Percentiles rank a stretch among this genome's conserved stretches.
Evolutionary conservation across 2,113 vertebrate species (phyloP).

Genomic region (Indicator indicator): DNA sequence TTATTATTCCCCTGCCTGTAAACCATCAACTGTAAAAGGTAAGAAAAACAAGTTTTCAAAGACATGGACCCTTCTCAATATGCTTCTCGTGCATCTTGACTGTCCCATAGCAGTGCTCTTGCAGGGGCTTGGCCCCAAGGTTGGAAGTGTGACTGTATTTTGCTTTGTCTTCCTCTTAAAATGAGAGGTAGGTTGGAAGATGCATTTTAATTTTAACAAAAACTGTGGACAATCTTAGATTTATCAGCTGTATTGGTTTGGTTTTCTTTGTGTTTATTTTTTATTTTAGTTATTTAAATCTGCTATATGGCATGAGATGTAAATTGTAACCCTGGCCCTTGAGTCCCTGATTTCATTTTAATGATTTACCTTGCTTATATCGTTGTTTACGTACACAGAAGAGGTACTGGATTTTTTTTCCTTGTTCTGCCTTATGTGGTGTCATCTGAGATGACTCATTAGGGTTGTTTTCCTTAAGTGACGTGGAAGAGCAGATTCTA

Average conservation of each 20-base stretch:
- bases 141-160: background rate
- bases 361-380: background rate
- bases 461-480: slow-evolving; percentile 25
- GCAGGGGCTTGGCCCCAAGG: background rate
- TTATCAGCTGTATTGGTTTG: background rate
- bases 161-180: background rate
- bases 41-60: background rate
- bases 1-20: background rate
- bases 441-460: slow-evolving; percentile 49
- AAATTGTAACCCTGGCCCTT: background rate
- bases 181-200: background rate
- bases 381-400: background rate
- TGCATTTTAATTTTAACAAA: background rate
- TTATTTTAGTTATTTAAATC: background rate
- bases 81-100: background rate
- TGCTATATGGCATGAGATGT: background rate
- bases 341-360: background rate
- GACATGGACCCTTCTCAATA: background rate
- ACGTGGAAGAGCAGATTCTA: slow-evolving; percentile 37
- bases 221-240: background rate
- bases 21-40: background rate
- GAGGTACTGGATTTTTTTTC: background rate
- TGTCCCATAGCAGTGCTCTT: too few species aligned
- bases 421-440: background rate
- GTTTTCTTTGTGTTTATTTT: background rate